Conservation (phyloP, 2,113 vertebrate species). For the Picathartes gymnocephalus region DNA sequence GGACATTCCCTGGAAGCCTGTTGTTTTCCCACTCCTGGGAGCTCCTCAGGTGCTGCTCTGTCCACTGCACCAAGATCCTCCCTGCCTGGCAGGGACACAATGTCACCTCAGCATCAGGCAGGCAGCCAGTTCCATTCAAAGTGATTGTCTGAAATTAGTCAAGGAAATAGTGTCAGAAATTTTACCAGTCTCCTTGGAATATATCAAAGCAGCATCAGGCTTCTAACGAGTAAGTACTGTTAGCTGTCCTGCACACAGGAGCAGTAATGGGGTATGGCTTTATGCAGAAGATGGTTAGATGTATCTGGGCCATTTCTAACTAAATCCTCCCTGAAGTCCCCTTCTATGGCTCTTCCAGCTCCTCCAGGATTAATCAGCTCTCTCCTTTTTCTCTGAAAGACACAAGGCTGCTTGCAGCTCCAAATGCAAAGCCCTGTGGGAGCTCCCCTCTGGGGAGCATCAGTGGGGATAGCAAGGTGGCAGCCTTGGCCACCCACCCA, state of each 20-base stretch:
- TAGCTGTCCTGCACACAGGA: neutral
- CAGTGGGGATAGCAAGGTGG: neutral
- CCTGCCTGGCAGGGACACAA: neutral
- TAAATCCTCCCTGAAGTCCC: neutral
- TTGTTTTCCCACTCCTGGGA: neutral
- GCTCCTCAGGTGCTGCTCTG: neutral
- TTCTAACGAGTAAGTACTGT: neutral
- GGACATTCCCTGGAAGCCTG: neutral
- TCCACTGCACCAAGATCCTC: neutral
- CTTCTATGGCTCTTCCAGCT: neutral
- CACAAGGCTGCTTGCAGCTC: neutral
- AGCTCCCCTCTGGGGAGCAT: neutral
- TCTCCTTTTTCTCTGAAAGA: neutral
- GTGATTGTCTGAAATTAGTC: neutral
- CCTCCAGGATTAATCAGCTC: neutral
- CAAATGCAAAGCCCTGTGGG: fast-evolving
- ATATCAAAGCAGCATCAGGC: neutral
- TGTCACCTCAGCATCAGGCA: neutral
- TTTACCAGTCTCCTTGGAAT: neutral
- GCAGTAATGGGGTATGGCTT: neutral
- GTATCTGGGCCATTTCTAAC: neutral
- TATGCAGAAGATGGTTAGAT: neutral
- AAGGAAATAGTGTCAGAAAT: neutral
- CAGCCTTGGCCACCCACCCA: neutral
- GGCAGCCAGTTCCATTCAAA: neutral